These are phyloP conservation scores for Psittacus erithacus DNA, from an alignment of 2,113 vertebrate species.

Conservation along the genomic window DNA sequence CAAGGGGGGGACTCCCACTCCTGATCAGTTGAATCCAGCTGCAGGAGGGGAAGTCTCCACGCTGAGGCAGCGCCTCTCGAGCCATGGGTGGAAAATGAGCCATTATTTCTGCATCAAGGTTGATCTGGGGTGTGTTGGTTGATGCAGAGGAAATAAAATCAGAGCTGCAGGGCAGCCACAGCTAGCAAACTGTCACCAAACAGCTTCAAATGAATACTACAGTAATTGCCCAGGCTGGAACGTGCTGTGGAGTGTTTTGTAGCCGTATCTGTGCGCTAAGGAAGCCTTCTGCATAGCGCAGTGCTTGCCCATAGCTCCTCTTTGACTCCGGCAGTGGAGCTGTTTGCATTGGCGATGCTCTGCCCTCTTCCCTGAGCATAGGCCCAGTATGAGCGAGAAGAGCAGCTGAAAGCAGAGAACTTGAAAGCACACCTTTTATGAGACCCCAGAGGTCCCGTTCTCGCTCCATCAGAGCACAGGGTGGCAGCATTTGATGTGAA, in stretches of 20 bases:
- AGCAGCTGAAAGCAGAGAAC: not conserved
- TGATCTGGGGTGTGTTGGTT: not conserved
- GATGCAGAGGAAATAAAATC: not conserved
- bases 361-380: not conserved
- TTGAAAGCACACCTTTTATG: not conserved
- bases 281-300: not conserved
- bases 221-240: not conserved
- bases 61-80: not conserved
- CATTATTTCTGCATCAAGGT: not conserved
- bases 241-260: not conserved
- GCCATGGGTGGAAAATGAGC: not conserved
- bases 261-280: not conserved
- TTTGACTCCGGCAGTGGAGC: not conserved
- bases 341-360: not conserved
- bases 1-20: not conserved
- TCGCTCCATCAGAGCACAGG: not conserved
- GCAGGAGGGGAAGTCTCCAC: not conserved
- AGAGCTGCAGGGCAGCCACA: not conserved
- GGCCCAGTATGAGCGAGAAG: not conserved
- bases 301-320: not conserved
- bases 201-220: not conserved
- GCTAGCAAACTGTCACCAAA: not conserved
- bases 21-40: not conserved
- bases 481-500: not conserved
- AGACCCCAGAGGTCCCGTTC: not conserved